Evolutionary conservation across 2,113 vertebrate genomes (phyloP).

Genomic region (Oriolus oriolus): DNA sequence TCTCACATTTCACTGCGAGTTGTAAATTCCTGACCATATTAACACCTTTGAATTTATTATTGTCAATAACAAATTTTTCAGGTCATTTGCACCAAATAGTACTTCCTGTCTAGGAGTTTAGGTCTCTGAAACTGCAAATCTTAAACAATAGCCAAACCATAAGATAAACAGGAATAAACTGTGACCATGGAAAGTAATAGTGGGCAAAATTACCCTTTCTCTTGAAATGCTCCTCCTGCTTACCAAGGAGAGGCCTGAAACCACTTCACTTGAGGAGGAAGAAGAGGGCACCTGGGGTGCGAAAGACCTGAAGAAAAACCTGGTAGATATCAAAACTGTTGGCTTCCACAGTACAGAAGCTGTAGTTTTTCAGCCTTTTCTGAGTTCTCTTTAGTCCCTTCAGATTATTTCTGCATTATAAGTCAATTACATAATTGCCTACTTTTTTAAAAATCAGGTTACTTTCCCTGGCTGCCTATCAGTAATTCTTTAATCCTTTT

Average conservation of each 20-base stretch:
- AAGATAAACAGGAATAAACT: not conserved
- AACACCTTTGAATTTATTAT: not conserved
- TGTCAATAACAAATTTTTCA: not conserved
- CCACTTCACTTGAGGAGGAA: not conserved
- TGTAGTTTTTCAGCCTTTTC: not conserved
- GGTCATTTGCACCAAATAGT: not conserved
- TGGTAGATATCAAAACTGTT: not conserved
- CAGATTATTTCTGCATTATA: not conserved
- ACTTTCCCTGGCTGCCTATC: not conserved
- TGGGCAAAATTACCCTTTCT: not conserved
- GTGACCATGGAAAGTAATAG: not conserved
- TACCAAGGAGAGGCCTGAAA: not conserved
- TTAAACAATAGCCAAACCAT: not conserved
- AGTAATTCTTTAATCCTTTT: not conserved
- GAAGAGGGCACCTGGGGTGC: not conserved
- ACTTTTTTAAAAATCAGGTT: not conserved
- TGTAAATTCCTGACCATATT: not conserved
- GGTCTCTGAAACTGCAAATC: not conserved
- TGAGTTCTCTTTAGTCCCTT: not conserved
- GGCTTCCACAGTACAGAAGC: not conserved
- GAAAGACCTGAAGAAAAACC: not conserved
- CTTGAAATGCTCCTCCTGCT: not conserved
- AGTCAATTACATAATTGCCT: not conserved
- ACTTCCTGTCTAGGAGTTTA: not conserved
- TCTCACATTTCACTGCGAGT: not conserved